Evolutionary conservation across 2,888 invertebrate species (phyloP), one percentile per base, ranked within the genome.

Genomic region (Synanthedon formicaeformis): DNA sequence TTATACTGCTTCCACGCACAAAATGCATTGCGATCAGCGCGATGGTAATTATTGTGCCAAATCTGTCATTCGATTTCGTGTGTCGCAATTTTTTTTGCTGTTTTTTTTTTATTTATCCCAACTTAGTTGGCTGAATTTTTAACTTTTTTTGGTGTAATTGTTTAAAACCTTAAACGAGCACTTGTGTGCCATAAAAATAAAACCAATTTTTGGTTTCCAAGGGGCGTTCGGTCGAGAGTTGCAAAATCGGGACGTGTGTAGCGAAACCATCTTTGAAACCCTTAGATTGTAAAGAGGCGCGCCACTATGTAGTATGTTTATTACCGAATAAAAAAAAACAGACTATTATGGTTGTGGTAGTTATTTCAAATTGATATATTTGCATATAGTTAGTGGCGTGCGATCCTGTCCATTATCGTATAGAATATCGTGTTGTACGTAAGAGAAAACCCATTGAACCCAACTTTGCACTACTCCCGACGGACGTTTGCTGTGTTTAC

Each of bases 311-410:
- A 83, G 77, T 66, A 72, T 34, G 34, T 34, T 34, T 34, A 34
- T 81, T 83, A 77, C 81, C 83, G 75, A 73, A 66, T 69, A 58
- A 73, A 34, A 73, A 34, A 23, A 80, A 75, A 77, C 80, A 71
- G 78, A 80, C 78, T 82, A 79, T 73, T 73, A 85, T 81, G 86
- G 86, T 87, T 87, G 86, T 87, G 86, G 82, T 87, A 87, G 86
- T 76, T 84, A 82, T 77, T 81, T 78, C 75, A 84, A 83, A 84
- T 82, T 81, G 75, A 77, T 81, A 80, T 81, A 79, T 76, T 75
- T 75, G 76, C 74, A 75, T 62, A 71, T 77, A 78, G 75, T 64
- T 65, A 67, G 64, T 51, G 50, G 34, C 50, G 76, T 78, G 83
- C 79, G 81, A 61, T 68, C 72, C 72, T 64, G 58, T 62, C 59